These are phyloP conservation scores for Bergia sp. DNA, from an alignment of 92 coral and sea anemone genomes.

Conservation along the genomic window DNA sequence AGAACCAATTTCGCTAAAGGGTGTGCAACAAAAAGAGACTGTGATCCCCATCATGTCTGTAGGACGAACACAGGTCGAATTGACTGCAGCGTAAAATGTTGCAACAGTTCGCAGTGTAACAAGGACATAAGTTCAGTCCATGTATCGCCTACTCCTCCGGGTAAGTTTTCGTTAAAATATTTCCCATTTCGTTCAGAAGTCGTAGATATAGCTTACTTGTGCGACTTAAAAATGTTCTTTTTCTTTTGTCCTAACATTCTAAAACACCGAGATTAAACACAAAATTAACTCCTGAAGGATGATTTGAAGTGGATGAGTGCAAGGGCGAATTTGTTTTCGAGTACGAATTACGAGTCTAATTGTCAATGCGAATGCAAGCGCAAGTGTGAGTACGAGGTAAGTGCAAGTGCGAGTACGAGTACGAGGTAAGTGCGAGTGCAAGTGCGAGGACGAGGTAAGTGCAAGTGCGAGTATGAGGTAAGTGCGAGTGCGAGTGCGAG, in stretches of 20 bases:
- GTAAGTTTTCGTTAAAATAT: slow-evolving; percentile 2
- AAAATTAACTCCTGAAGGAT: no score
- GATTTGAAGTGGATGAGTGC: no score
- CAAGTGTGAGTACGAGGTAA: no score
- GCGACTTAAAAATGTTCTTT: not conserved
- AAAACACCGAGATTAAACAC: not conserved
- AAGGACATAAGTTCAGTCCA: not conserved
- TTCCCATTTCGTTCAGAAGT: not conserved
- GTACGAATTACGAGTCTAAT: not conserved
- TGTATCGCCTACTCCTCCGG: slow-evolving; percentile 4
- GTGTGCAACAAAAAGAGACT: slow-evolving; percentile 7
- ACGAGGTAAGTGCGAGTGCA: not conserved
- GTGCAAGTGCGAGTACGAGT: not conserved
- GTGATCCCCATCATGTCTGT: slow-evolving; percentile 29
- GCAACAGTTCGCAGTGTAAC: slow-evolving; percentile 23
- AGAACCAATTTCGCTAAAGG: slow-evolving; percentile 29
- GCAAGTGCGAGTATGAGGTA: not conserved
- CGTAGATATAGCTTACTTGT: not conserved
- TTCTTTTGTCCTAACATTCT: not conserved
- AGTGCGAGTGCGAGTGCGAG: not conserved
- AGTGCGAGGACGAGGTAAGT: not conserved
- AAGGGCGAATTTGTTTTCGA: no score
- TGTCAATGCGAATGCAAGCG: not conserved
- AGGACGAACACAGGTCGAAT: not conserved
- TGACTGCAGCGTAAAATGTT: slow-evolving; percentile 28